These are phyloP conservation scores for Papilio protenor DNA, from an alignment of 2,888 invertebrate species.

Conservation along the genomic window DNA sequence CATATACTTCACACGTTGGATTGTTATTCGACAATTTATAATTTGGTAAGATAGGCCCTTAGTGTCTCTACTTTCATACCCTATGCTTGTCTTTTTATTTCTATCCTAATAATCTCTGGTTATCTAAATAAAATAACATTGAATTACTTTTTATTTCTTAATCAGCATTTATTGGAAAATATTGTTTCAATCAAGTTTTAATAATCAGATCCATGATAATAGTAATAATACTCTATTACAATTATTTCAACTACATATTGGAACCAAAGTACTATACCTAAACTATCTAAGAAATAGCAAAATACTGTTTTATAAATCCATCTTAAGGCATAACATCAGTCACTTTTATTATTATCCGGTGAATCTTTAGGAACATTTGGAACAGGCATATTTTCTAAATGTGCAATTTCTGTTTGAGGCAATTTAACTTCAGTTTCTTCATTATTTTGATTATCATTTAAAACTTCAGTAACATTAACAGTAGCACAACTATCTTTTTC, in stretches of 20 bases:
- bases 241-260: background rate
- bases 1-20: too few species aligned
- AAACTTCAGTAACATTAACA: constrained; percentile 26
- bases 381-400: background rate
- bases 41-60: too few species aligned
- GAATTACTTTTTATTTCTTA: background rate
- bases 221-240: background rate
- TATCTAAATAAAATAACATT: background rate
- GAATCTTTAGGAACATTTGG: constrained; percentile 26
- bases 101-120: background rate
- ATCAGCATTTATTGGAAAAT: constrained; percentile 17
- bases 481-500: constrained; percentile 1
- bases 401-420: background rate
- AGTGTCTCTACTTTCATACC: background rate
- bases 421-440: constrained; percentile 7
- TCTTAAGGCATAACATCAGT: constrained; percentile 34
- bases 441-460: constrained; percentile 1
- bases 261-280: constrained; percentile 3
- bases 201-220: background rate
- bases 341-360: constrained; percentile 12
- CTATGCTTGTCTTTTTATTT: background rate
- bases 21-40: too few species aligned
- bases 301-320: background rate
- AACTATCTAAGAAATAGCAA: background rate
- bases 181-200: background rate